Conservation (phyloP, 2,797 vertebrate species). For the Clarias fuscus region DNA sequence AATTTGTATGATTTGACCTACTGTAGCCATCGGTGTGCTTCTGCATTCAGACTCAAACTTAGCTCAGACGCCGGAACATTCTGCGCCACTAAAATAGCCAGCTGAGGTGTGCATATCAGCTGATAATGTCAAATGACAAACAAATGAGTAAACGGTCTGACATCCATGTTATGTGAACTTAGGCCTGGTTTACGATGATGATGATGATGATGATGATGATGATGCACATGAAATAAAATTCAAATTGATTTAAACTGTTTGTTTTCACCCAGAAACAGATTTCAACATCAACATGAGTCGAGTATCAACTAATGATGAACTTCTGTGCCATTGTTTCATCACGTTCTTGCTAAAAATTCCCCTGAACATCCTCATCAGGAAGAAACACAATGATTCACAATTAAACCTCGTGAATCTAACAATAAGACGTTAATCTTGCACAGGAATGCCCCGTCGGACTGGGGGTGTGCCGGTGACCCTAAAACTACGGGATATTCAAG, state of each 20-base stretch:
- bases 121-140: constrained; percentile 3
- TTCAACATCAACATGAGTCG: background rate
- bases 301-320: too few relatives aligned
- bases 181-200: background rate
- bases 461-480: background rate
- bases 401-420: background rate
- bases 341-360: background rate
- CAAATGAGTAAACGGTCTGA: background rate
- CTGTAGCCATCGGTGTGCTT: constrained; percentile 22
- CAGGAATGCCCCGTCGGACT: background rate
- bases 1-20: constrained; percentile 31
- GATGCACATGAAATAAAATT: background rate
- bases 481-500: constrained; percentile 33
- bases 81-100: constrained; percentile 15
- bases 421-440: background rate
- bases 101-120: constrained; percentile 1
- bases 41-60: constrained; percentile 44
- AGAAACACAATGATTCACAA: background rate
- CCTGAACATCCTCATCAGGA: background rate
- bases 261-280: background rate
- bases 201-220: background rate
- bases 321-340: background rate
- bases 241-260: background rate
- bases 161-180: constrained; percentile 1
- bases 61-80: constrained; percentile 26